Percentiles rank a stretch among this genome's conserved stretches.
These are phyloP conservation scores for Oxyteleia sp. DNA, from an alignment of 2,888 invertebrate genomes.

Conservation along the genomic window DNA sequence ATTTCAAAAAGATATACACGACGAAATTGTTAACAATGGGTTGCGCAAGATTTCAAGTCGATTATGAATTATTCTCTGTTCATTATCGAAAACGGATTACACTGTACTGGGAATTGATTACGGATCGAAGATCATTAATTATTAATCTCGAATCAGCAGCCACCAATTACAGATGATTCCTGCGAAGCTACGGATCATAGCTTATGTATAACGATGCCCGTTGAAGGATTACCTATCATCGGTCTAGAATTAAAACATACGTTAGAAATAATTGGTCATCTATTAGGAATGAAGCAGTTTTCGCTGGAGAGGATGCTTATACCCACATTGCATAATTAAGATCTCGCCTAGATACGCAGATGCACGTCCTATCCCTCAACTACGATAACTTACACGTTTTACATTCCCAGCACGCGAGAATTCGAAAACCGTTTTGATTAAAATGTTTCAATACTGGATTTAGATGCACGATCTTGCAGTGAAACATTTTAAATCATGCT, in stretches of 20 bases:
- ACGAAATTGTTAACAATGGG: slow-evolving; percentile 10
- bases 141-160: slow-evolving; percentile 45
- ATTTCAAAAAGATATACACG: not conserved
- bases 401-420: slow-evolving; percentile 20
- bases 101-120: slow-evolving; percentile 25
- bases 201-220: slow-evolving; percentile 22
- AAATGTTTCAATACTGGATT: not conserved
- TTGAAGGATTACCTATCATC: slow-evolving; percentile 61
- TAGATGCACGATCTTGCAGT: not conserved
- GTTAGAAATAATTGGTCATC: slow-evolving; percentile 59
- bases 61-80: slow-evolving; percentile 29
- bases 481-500: no score
- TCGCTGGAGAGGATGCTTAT: slow-evolving; percentile 39
- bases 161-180: slow-evolving; percentile 51
- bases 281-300: slow-evolving; percentile 58
- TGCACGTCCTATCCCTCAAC: slow-evolving; percentile 46
- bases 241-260: slow-evolving; percentile 52
- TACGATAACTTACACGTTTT: slow-evolving; percentile 59
- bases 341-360: slow-evolving; percentile 62
- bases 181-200: slow-evolving; percentile 23
- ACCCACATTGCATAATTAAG: slow-evolving; percentile 57
- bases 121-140: slow-evolving; percentile 53
- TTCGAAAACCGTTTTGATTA: not conserved
- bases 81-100: slow-evolving; percentile 30
- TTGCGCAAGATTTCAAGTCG: slow-evolving; percentile 6